A percentile compares a stretch with the other conserved stretches of the same genome.
Evolutionary conservation across 2,797 vertebrate genomes (phyloP).

Genomic region (Heteromormyrus szaboi): DNA sequence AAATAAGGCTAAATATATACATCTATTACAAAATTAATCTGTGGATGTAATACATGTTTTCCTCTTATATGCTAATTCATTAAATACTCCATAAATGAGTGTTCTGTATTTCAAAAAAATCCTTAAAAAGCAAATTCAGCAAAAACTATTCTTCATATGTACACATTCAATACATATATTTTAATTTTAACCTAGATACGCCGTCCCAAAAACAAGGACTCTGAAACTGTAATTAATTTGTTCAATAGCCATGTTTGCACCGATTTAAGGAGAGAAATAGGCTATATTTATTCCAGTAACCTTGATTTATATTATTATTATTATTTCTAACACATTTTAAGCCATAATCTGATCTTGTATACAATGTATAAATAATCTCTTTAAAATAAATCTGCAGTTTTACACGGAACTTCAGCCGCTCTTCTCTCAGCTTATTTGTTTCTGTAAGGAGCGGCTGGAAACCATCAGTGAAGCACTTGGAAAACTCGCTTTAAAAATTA

Average conservation of each 20-base stretch:
- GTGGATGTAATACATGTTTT: conserved; percentile 50
- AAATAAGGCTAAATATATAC: conserved; percentile 19
- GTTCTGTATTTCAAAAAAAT: conserved; percentile 38
- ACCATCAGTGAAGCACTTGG: neutral
- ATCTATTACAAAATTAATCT: conserved; percentile 64
- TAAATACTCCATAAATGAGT: conserved; percentile 59
- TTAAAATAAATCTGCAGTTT: neutral
- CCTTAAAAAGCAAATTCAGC: conserved; percentile 53
- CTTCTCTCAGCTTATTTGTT: neutral
- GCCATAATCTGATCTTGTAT: neutral
- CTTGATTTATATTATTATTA: neutral
- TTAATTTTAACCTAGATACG: conserved; percentile 19
- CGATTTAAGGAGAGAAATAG: neutral
- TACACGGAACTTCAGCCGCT: neutral
- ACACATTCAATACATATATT: conserved; percentile 16
- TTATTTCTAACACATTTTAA: neutral
- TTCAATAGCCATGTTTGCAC: conserved; percentile 41
- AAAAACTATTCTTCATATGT: conserved; percentile 36
- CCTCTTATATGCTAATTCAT: conserved; percentile 58
- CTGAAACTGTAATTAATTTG: conserved; percentile 43
- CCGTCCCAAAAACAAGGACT: conserved; percentile 31
- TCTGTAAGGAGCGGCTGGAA: neutral
- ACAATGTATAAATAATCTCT: neutral
- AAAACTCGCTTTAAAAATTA: neutral
- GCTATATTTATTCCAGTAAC: neutral